A percentile compares a stretch with the other conserved stretches of the same genome.
Evolutionary conservation across 2,113 vertebrate genomes (phyloP).

Genomic region (Holacanthus passer): DNA sequence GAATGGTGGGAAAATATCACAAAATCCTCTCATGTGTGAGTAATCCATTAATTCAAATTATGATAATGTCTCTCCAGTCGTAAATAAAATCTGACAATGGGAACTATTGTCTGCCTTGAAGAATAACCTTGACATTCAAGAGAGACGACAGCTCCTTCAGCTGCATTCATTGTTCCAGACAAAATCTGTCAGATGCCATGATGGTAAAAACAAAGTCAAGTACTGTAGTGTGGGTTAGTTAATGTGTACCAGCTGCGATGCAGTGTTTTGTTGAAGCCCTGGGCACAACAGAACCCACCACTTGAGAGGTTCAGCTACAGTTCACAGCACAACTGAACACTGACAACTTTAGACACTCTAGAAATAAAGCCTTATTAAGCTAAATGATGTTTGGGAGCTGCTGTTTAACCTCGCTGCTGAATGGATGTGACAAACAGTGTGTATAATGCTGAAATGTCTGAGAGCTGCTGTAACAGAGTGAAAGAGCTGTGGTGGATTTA

Average conservation of each 20-base stretch:
- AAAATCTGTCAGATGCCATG: constrained; percentile 65
- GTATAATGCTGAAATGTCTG: constrained; percentile 2
- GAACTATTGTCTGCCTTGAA: constrained; percentile 60
- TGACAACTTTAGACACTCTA: constrained; percentile 41
- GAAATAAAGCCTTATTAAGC: constrained; percentile 50
- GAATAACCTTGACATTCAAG: constrained; percentile 57
- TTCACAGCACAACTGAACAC: constrained; percentile 49
- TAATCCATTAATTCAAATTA: constrained; percentile 58
- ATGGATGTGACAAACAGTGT: constrained; percentile 20
- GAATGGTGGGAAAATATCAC: constrained; percentile 19
- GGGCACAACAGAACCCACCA: constrained; percentile 42
- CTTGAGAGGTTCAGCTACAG: constrained; percentile 56
- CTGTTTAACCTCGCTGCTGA: constrained; percentile 28
- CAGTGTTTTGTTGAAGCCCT: constrained; percentile 60
- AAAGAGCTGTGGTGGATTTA: background rate
- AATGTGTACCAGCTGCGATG: constrained; percentile 63
- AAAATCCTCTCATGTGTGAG: constrained; percentile 24
- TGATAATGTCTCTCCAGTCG: constrained; percentile 29
- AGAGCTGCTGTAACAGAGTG: background rate
- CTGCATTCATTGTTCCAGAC: constrained; percentile 62
- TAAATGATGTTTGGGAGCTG: constrained; percentile 45
- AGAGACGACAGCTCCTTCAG: constrained; percentile 56
- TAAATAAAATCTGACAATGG: constrained; percentile 51
- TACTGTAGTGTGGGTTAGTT: constrained; percentile 54
- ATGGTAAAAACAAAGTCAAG: constrained; percentile 59